phyloP scores from a whole-genome alignment of 2,113 vertebrate species.

The Entomyzon cyanotis region DNA sequence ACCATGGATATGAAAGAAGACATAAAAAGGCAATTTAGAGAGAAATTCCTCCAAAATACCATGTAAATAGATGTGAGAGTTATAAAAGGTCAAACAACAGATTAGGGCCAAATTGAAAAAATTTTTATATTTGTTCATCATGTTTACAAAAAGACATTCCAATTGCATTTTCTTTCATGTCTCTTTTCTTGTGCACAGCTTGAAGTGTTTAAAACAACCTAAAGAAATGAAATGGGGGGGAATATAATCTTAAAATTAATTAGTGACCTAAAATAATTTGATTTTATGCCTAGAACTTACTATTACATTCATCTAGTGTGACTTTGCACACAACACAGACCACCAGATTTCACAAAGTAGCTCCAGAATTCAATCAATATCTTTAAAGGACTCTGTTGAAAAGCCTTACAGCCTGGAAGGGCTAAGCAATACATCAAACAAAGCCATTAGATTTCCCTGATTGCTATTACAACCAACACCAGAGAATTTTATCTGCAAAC shows the following conservation, averaged over 20 bases:
- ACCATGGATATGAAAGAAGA: not conserved
- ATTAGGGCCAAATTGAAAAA: not conserved
- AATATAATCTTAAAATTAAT: not conserved
- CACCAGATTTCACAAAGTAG: not conserved
- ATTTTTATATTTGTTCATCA: not conserved
- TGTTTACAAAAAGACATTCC: not conserved
- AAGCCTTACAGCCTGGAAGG: not conserved
- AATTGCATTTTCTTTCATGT: not conserved
- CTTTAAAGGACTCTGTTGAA: not conserved
- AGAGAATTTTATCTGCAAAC: constrained; percentile 8
- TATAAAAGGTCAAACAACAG: not conserved
- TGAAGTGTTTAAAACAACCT: not conserved
- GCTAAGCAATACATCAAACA: not conserved
- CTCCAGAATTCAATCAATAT: not conserved
- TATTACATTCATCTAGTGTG: not conserved
- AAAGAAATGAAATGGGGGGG: not conserved
- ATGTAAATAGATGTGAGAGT: not conserved
- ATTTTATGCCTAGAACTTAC: not conserved
- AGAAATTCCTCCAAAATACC: not conserved
- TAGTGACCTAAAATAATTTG: not conserved
- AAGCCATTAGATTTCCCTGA: not conserved
- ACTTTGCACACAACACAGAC: not conserved
- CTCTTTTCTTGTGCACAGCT: not conserved
- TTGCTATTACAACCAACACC: not conserved
- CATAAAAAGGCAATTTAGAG: not conserved